phyloP scores from a whole-genome alignment of 2,797 vertebrate genomes.

The Betta splendens region DNA sequence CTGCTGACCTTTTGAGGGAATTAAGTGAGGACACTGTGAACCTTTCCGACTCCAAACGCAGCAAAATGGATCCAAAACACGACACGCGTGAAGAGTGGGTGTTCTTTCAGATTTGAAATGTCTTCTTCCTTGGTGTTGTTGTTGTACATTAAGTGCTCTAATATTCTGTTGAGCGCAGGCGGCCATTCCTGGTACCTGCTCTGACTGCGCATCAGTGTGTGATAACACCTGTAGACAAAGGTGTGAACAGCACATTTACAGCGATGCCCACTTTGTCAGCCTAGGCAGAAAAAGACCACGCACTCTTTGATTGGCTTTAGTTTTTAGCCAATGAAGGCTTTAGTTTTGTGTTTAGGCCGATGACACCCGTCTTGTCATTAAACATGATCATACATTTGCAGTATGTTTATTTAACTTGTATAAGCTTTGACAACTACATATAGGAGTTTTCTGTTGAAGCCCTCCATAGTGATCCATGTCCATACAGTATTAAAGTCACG shows the following conservation, averaged over 20 bases:
- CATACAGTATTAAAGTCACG: constrained; percentile 12
- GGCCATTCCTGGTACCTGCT: constrained; percentile 31
- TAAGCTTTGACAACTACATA: neutral
- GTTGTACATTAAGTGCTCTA: constrained; percentile 25
- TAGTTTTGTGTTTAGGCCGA: neutral
- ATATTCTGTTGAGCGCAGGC: constrained; percentile 30
- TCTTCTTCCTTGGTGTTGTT: constrained; percentile 28
- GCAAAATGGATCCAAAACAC: constrained; percentile 56
- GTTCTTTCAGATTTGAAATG: constrained; percentile 49
- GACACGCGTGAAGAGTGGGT: constrained; percentile 55
- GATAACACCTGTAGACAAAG: constrained; percentile 31
- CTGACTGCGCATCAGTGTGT: constrained; percentile 43
- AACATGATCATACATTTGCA: constrained; percentile 4
- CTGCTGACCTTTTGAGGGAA: constrained; percentile 75
- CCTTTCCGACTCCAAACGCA: constrained; percentile 61
- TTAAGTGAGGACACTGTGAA: constrained; percentile 69
- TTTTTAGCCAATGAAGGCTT: too few relatives aligned
- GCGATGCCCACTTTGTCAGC: constrained; percentile 15
- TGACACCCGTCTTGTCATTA: constrained; percentile 7
- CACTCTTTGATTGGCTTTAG: neutral
- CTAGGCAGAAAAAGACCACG: constrained; percentile 6
- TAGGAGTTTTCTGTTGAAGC: neutral
- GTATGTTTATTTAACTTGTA: neutral
- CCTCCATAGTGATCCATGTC: neutral
- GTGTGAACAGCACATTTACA: constrained; percentile 40